Base-by-base conservation (phyloP, 2,113 vertebrate species). In the Rostratula benghalensis region DNA sequence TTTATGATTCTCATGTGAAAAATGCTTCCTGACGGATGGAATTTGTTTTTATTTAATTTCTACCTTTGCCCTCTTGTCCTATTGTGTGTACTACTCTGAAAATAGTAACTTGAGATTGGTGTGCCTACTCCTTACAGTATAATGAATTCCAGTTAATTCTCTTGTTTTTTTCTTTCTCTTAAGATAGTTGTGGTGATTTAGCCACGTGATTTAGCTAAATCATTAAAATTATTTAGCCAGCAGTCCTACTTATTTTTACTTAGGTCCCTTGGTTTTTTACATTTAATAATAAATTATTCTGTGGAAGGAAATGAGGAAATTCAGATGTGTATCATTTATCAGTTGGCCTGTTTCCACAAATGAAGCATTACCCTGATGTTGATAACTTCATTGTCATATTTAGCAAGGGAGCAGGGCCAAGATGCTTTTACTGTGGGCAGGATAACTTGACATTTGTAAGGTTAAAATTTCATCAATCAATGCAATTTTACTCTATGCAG, bases 1-100 rank as follows among this genome's bases (percentile, higher is more conserved):
- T 92, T 87, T 94, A 91, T 96, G 77, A 96, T 96, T 96, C 93
- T 95, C 91, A 85, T 94, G 94, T 96, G 96, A 97, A 96, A 92
- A 96, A 94, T 94, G 54, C 63, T 97, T 97, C 94, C 96, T 96
- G 93, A 91, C 0, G 48, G 57, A 87, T 96, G 91, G 93, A 95
- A 96, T 96, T 96, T 96, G 94, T 96, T 97, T 96, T 93, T 94
- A 87, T 96, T 96, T 95, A 87, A 94, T 96, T 96, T 94, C 93
- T 97, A 95, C 96, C 96, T 97, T 97, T 94, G 95, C 95, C 94
- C 91, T 94, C 94, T 93, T 97, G 94, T 96, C 78, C 87, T 89
- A 73, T 95, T 96, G 54, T 91, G 89, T 84, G 59, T 93, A 89
- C 89, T 89, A 48, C 43, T 63, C 87, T 91, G 81, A 91, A 94